Evolutionary conservation across 2,113 vertebrate genomes (phyloP).

Genomic region (Protobothrops flavoviridis): DNA sequence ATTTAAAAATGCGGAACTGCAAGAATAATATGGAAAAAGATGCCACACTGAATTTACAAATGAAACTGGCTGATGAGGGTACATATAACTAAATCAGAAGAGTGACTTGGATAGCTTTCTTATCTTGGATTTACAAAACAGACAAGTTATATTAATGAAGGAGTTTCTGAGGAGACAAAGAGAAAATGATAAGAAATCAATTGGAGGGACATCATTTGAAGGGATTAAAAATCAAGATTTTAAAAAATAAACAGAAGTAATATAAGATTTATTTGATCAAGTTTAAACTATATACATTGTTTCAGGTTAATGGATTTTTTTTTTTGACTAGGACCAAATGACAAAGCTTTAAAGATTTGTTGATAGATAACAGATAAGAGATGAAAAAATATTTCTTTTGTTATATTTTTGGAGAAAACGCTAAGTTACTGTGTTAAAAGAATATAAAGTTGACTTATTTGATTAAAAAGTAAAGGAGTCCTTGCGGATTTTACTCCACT

Average conservation of each 20-base stretch:
- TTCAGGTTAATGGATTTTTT: background rate
- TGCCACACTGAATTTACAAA: background rate
- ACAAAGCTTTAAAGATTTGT: background rate
- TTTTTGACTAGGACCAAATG: background rate
- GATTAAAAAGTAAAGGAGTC: background rate
- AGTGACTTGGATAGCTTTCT: background rate
- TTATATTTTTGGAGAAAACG: background rate
- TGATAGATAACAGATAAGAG: background rate
- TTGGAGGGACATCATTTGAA: no score
- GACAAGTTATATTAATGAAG: background rate
- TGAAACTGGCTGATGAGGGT: background rate
- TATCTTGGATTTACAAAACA: background rate
- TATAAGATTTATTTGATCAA: background rate
- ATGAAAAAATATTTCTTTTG: background rate
- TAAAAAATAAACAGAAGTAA: background rate
- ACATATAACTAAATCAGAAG: background rate
- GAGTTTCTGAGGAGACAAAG: background rate
- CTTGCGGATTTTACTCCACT: background rate
- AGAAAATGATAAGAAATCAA: no score
- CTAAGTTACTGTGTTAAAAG: background rate
- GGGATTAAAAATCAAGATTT: background rate
- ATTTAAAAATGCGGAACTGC: background rate
- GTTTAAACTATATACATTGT: background rate
- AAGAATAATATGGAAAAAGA: background rate
- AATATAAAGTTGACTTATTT: background rate